These are phyloP conservation scores for Anas platyrhynchos DNA, from an alignment of 2,113 vertebrate genomes.

Conservation along the genomic window DNA sequence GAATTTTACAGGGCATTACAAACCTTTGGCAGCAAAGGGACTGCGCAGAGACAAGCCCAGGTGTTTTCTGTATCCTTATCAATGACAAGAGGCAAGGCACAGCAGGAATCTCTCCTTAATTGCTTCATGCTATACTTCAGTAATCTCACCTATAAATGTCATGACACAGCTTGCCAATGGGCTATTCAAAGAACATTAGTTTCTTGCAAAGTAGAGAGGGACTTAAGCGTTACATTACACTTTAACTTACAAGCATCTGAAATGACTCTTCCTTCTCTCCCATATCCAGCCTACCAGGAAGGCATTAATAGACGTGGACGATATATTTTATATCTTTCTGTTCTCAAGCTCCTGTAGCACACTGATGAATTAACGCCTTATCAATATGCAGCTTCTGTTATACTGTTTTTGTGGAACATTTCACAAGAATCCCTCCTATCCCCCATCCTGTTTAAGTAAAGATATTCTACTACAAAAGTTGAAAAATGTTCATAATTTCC, in stretches of 20 bases:
- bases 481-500: neutral
- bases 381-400: neutral
- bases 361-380: conserved; percentile 2
- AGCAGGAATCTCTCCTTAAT: neutral
- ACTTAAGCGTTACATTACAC: neutral
- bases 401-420: neutral
- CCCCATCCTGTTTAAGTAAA: neutral
- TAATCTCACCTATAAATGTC: neutral
- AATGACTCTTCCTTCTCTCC: neutral
- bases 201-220: neutral
- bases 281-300: neutral
- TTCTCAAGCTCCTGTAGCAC: neutral
- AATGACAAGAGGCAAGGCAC: neutral
- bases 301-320: neutral
- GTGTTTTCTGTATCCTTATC: neutral
- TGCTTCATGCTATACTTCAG: neutral
- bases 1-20: neutral
- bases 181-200: neutral
- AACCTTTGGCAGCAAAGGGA: neutral
- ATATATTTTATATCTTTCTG: neutral
- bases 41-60: neutral
- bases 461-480: neutral
- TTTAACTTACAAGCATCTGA: neutral
- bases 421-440: neutral
- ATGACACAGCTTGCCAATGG: neutral